Conservation (phyloP, 1,140 invertebrate genomes). For the Brachionus manjavacas region DNA sequence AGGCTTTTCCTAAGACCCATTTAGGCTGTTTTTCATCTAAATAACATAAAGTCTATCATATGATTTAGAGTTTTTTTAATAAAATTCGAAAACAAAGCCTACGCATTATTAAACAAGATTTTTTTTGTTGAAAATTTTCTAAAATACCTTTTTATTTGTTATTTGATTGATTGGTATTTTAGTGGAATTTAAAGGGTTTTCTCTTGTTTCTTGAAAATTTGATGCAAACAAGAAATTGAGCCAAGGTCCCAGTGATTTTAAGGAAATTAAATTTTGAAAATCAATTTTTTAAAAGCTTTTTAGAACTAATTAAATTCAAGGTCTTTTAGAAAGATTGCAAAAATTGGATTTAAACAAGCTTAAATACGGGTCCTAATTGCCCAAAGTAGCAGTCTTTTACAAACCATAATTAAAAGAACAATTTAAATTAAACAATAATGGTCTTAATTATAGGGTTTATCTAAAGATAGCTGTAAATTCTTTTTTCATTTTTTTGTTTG, state of each 20-base stretch:
- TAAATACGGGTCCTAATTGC: background rate
- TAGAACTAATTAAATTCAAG: background rate
- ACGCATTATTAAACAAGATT: slow-evolving; percentile 15
- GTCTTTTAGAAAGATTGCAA: background rate
- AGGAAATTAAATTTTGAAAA: background rate
- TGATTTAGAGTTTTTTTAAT: background rate
- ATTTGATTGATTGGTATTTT: slow-evolving; percentile 35
- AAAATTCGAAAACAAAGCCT: slow-evolving; percentile 4
- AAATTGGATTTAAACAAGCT: background rate
- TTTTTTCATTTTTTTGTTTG: background rate
- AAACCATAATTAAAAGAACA: background rate
- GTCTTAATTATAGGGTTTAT: background rate
- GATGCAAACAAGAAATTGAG: background rate
- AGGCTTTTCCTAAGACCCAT: background rate
- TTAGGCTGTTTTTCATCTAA: background rate
- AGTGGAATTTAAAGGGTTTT: slow-evolving; percentile 8
- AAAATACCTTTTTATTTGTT: slow-evolving; percentile 36
- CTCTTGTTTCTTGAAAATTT: background rate
- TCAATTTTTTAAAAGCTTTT: background rate
- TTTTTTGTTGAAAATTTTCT: background rate
- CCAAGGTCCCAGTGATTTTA: background rate
- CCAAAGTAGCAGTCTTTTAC: background rate
- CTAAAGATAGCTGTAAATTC: background rate
- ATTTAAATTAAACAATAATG: background rate
- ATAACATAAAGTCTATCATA: background rate